phyloP scores from a whole-genome alignment of 92 coral and sea anemone genomes.

The Desmophyllum pertusum region DNA sequence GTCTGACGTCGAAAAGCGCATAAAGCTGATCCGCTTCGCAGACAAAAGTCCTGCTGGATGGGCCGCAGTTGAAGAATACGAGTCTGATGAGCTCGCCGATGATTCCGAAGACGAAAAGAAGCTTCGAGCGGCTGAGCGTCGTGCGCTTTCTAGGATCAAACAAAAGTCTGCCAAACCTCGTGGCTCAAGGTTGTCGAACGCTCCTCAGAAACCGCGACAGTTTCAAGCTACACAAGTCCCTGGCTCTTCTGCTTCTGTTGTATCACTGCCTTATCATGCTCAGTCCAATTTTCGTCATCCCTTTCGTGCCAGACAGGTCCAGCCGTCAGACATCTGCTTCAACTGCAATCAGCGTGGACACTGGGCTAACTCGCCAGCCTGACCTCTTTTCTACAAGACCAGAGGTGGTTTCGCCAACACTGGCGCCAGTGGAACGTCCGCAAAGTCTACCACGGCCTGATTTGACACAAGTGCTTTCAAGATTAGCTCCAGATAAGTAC shows the following conservation, averaged over 20 bases:
- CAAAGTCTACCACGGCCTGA: constrained; percentile 10
- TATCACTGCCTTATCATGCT: not conserved
- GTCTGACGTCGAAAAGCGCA: constrained; percentile 30
- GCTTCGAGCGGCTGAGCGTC: no score
- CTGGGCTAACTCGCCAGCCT: constrained; percentile 37
- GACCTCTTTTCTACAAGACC: constrained; percentile 8
- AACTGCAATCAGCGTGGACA: constrained; percentile 26
- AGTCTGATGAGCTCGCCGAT: no score
- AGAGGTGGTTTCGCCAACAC: constrained; percentile 21
- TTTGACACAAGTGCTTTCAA: constrained; percentile 15
- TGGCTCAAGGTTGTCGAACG: no score
- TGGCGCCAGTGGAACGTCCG: not conserved
- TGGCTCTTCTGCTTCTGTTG: constrained; percentile 16
- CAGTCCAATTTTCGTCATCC: constrained; percentile 20
- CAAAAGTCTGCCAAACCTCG: no score
- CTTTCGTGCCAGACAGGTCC: constrained; percentile 24
- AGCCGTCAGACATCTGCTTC: constrained; percentile 31
- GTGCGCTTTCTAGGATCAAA: no score
- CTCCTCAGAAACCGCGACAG: constrained; percentile 9
- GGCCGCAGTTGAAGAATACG: no score
- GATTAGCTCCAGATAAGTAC: constrained; percentile 21
- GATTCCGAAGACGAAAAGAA: no score
- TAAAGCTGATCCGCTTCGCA: constrained; percentile 48
- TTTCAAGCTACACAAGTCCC: constrained; percentile 11
- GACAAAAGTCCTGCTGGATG: no score